Evolutionary conservation across 2,888 invertebrate genomes (phyloP), one percentile per base, ranked within the genome.

Genomic region (Agonopterix heracliana): DNA sequence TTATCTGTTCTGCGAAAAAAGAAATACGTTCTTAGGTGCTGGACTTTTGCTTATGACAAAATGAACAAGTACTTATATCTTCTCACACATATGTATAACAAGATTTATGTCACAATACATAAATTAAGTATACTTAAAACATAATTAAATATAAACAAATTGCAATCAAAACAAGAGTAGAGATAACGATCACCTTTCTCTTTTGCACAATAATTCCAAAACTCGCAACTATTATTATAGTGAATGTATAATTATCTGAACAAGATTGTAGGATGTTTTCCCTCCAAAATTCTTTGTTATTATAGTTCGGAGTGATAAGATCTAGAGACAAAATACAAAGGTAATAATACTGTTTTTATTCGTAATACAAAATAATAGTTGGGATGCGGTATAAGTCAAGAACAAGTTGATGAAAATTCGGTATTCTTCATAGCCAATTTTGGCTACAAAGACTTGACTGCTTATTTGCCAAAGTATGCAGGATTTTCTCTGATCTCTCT

Each of bases 161-260:
- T 53, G 46, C 54, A 56, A 59, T 56, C 60, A 61, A 56, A 62
- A 59, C 53, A 56, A n/a, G 41, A 49, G 41, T 46, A 49, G 34
- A 52, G 66, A 68, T 70, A 61, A 56, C 9, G 38, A 68, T 67
- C 66, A 41, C 67, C 68, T 66, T 69, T 71, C 71, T 67, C 67
- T 71, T 63, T 58, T 59, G 53, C 60, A 63, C 57, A 53, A 51
- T 26, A 26, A 26, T 26, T 26, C 50, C 35, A 34, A 41, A 44
- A 14, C 47, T 34, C 34, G 45, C 38, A 54, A 49, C 59, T 57
- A 55, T 63, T 59, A 62, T 51, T 51, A 53, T 35, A 40, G 44
- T 36, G 54, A 54, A 49, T 55, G 53, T 54, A 50, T 54, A 54
- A 58, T 63, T 57, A 60, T 49, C 34, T 36, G 26, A 36, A 43